Base-by-base conservation (phyloP, 2,888 invertebrate species). In the Belgica antarctica region DNA sequence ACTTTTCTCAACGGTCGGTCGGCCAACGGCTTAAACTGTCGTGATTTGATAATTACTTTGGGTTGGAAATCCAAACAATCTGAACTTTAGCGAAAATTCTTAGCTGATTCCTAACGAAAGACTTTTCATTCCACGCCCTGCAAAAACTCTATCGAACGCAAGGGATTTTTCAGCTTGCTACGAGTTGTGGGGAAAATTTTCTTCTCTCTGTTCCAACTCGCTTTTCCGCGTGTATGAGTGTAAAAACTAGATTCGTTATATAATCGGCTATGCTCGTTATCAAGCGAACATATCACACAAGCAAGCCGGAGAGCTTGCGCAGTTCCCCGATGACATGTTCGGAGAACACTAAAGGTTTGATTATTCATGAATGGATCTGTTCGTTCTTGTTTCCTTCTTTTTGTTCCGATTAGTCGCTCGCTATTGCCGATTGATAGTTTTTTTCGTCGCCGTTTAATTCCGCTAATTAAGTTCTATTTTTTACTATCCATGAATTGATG, bases 91-190 rank as follows among this genome's bases (percentile, higher is more conserved):
- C 17, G 8, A 63, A 63, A 24, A 12, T 61, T 61, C 52, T 22
- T 22, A 52, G 61, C 22, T 25, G 61, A 61, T 47, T 41, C 24
- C 47, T 15, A 24, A 25, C 36, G 34, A 63, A 19, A 25, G 10
- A 47, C 19, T 65, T 65, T 65, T 65, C 65, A 46, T 24, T 19
- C 65, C 65, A 36, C 65, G 47, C 65, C 46, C 63, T 63, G 34
- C 34, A 63, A 41, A 62, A 28, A 31, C 24, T 63, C 24, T 63
- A 61, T 61, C 63, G 7, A 63, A 19, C 17, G 46, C 46, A 46
- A 46, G 46, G 46, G 46, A 46, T 46, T 46, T 31, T 46, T 46
- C 46, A n/a, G 19, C 8, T 52, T 52, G 52, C 17, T 22, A 8
- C 19, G 12, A 22, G 52, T 4, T 4, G 17, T 22, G 22, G 22